phyloP scores from a whole-genome alignment of 2,113 vertebrate genomes.

The Dicrurus megarhynchus region DNA sequence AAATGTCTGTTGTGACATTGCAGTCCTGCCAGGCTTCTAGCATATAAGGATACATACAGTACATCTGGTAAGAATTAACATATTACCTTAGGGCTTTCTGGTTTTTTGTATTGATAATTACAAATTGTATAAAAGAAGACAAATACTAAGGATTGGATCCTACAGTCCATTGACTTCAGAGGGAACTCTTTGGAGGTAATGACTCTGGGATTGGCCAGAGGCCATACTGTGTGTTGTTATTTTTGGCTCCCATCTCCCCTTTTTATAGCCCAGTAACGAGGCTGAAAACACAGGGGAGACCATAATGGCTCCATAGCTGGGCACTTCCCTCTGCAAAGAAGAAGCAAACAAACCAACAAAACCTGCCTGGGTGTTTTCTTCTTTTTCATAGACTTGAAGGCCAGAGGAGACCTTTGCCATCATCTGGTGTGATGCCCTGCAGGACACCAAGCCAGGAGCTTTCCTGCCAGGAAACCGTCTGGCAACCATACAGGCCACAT shows the following conservation, averaged over 20 bases:
- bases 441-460: neutral
- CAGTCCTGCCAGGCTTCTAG: conserved; percentile 73
- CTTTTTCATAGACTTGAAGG: neutral
- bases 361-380: neutral
- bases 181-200: neutral
- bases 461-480: neutral
- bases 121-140: conserved; percentile 47
- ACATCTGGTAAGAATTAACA: conserved; percentile 76
- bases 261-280: conserved; percentile 25
- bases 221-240: conserved; percentile 13
- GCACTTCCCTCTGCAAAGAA: neutral
- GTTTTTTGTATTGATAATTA: conserved; percentile 68
- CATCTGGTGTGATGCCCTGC: neutral
- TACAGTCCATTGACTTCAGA: neutral
- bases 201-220: neutral
- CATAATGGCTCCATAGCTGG: neutral
- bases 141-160: conserved; percentile 54
- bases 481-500: fast-evolving
- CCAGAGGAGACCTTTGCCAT: neutral
- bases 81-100: conserved; percentile 64
- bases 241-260: conserved; percentile 13
- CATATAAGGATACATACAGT: conserved; percentile 61
- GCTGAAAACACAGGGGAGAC: conserved; percentile 26
- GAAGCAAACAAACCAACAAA: conserved; percentile 11
- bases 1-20: conserved; percentile 84